Evolutionary conservation across 2,888 invertebrate genomes (phyloP).

Genomic region (Oasisia sp.): DNA sequence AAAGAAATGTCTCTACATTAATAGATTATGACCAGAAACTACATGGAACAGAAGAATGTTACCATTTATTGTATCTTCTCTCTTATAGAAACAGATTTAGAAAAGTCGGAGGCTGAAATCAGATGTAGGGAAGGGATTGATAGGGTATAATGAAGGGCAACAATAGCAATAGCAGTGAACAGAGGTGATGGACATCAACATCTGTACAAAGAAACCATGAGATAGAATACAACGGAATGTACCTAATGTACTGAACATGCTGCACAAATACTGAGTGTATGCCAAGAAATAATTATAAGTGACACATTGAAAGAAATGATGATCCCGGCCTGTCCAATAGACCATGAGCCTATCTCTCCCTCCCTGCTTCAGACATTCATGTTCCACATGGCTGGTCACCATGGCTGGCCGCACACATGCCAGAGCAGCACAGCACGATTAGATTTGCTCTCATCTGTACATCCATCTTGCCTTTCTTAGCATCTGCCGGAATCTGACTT

Average conservation of each 20-base stretch:
- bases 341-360: neutral
- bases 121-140: too few relatives aligned
- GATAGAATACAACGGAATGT: too few relatives aligned
- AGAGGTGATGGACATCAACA: too few relatives aligned
- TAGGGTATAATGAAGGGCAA: too few relatives aligned
- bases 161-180: too few relatives aligned
- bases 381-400: neutral
- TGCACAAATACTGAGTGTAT: neutral
- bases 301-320: neutral
- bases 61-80: too few relatives aligned
- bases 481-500: neutral
- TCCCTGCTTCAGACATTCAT: neutral
- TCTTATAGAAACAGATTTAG: too few relatives aligned
- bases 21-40: neutral
- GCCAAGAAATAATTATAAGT: neutral
- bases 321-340: neutral
- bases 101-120: too few relatives aligned
- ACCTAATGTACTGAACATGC: neutral
- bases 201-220: too few relatives aligned
- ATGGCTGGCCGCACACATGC: neutral
- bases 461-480: neutral
- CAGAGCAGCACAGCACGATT: neutral
- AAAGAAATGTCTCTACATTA: neutral
- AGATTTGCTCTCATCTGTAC: constrained; percentile 17
- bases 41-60: neutral